These are phyloP conservation scores for Stictonetta naevosa DNA, from an alignment of 2,113 vertebrate genomes.

Conservation along the genomic window DNA sequence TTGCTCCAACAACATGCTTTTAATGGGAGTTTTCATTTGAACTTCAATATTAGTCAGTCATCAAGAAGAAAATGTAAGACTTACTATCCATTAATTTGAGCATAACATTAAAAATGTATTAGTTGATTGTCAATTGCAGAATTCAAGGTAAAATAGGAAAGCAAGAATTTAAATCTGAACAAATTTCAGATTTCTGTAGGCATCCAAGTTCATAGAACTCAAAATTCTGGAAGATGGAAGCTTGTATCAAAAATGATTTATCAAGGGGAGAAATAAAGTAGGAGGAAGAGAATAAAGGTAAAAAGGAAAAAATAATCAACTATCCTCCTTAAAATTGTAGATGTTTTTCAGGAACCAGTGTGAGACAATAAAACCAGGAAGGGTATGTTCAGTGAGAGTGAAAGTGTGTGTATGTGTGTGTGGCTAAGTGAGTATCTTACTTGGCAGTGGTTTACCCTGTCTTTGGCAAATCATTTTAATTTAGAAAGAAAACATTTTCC, in stretches of 20 bases:
- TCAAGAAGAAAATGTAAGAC: not conserved
- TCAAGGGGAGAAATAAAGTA: not conserved
- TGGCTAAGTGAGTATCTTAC: not conserved
- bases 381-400: not conserved
- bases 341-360: not conserved
- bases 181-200: not conserved
- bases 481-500: constrained; percentile 66
- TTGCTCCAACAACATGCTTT: not conserved
- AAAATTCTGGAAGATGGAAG: not conserved
- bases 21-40: not conserved
- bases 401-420: not conserved
- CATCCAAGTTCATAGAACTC: not conserved
- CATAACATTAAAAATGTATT: not conserved
- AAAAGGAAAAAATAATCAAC: not conserved
- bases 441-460: not conserved
- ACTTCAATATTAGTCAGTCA: not conserved
- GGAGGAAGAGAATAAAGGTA: not conserved
- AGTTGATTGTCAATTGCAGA: not conserved
- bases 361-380: not conserved
- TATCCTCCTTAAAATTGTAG: not conserved
- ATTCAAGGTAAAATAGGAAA: not conserved
- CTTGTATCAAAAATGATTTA: not conserved
- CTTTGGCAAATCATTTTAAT: constrained; percentile 54
- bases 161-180: not conserved
- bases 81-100: not conserved